These are phyloP conservation scores for Rotaria sp. DNA, from an alignment of 2,888 invertebrate genomes.

Conservation along the genomic window DNA sequence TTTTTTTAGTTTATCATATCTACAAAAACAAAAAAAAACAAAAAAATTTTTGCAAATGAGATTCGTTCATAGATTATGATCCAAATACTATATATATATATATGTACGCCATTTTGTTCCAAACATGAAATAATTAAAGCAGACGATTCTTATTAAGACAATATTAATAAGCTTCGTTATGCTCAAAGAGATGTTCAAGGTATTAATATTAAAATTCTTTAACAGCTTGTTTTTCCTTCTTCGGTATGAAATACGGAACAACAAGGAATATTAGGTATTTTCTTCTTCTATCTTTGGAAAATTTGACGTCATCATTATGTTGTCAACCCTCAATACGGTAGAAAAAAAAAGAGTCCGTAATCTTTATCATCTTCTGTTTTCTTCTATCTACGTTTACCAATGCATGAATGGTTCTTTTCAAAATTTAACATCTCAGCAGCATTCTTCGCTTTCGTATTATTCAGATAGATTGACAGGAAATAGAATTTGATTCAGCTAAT, in stretches of 20 bases:
- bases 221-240: background rate
- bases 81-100: no score
- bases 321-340: background rate
- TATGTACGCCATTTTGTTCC: no score
- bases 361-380: background rate
- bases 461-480: background rate
- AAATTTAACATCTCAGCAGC: background rate
- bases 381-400: background rate
- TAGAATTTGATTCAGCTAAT: background rate
- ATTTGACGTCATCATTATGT: background rate
- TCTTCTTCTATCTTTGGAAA: background rate
- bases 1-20: background rate
- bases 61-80: no score
- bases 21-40: background rate
- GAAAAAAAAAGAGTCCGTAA: background rate
- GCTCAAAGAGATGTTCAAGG: background rate
- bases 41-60: no score
- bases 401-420: background rate
- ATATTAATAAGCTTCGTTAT: background rate
- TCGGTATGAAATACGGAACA: background rate
- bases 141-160: background rate
- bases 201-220: background rate
- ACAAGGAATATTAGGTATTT: background rate
- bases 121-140: no score
- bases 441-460: background rate